Evolutionary conservation across 2,113 vertebrate species (phyloP), one percentile per base, ranked within the genome.

Genomic region (Amphiprion ocellaris): DNA sequence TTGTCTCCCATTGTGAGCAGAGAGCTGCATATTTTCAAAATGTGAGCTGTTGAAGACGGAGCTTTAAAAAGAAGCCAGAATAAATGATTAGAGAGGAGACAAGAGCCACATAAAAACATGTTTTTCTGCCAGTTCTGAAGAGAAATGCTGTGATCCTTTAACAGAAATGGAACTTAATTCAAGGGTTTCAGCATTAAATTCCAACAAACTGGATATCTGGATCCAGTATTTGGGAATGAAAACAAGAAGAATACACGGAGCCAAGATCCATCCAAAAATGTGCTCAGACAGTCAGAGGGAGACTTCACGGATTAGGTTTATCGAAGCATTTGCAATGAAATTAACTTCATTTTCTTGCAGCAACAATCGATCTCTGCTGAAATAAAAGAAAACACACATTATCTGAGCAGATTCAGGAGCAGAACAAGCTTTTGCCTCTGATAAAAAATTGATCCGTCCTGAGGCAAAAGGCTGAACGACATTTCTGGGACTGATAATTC

Each of bases 271-370:
- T 17, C 67, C 41, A 72, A 65, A 49, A 72, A 26, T 52, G 41
- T 21, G 24, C 58, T 21, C 23, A 69, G 56, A 15, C 41, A 14
- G 19, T 68, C 1, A 1, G 1, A 58, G 9, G 28, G 10, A 66
- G 47, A 69, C 21, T 58, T 73, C 52, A 50, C 55, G 53, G 62
- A 69, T 78, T 84, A 64, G 46, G 73, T 79, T 78, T 85, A 49
- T 67, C 41, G 80, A 68, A 61, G 56, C 33, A 65, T 83, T 77
- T 80, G 44, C n/a, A 41, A 19, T 66, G 16, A 60, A 64, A 78
- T 74, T 24, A 64, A 52, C 15, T 65, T 74, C 14, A 41, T 59
- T 73, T 61, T 76, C 49, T 72, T 65, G 44, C 65, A 74, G 72
- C 4, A 0, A 70, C 52, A 55, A 84, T 84, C 68, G 76, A 74